Percentiles rank a stretch among this genome's conserved stretches.
Evolutionary conservation across 2,888 invertebrate species (phyloP).

Genomic region (Drosophila austrosaltans): DNA sequence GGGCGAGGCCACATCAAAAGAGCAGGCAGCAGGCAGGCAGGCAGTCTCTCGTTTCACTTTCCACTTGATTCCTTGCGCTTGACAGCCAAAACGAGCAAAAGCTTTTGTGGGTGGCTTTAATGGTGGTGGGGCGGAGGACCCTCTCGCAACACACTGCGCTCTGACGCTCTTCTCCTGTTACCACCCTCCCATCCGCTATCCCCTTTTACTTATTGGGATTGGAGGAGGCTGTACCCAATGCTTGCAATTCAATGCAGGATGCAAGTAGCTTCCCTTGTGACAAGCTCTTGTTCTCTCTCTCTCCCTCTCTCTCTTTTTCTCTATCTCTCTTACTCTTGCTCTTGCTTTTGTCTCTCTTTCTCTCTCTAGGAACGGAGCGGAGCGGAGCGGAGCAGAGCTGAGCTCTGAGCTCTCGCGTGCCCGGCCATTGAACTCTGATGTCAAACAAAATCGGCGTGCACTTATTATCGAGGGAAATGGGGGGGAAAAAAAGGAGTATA

Average conservation of each 20-base stretch:
- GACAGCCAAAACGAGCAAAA: constrained; percentile 59
- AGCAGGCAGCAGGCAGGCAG: constrained; percentile 44
- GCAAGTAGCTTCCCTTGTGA: constrained; percentile 66
- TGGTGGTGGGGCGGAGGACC: too few species aligned
- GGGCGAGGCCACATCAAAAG: constrained; percentile 78
- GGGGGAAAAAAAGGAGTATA: constrained; percentile 12
- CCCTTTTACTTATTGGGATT: constrained; percentile 29
- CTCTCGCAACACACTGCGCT: not conserved
- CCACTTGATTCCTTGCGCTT: constrained; percentile 79
- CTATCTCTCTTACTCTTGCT: constrained; percentile 10
- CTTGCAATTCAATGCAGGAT: constrained; percentile 54
- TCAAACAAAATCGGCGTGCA: constrained; percentile 78
- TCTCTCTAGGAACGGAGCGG: constrained; percentile 8
- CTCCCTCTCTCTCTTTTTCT: constrained; percentile 18
- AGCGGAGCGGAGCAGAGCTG: not conserved
- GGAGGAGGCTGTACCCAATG: constrained; percentile 50
- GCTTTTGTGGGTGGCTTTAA: constrained; percentile 26
- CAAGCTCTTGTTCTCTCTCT: constrained; percentile 27
- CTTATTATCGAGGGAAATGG: constrained; percentile 60
- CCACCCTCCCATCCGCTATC: too few species aligned
- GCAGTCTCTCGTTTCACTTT: constrained; percentile 71
- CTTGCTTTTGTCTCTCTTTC: constrained; percentile 6
- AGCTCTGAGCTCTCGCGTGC: constrained; percentile 6
- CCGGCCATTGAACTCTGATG: constrained; percentile 79
- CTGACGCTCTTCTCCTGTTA: not conserved